Base-by-base conservation (phyloP, 2,888 invertebrate species). In the Sminthurinus aureus region DNA sequence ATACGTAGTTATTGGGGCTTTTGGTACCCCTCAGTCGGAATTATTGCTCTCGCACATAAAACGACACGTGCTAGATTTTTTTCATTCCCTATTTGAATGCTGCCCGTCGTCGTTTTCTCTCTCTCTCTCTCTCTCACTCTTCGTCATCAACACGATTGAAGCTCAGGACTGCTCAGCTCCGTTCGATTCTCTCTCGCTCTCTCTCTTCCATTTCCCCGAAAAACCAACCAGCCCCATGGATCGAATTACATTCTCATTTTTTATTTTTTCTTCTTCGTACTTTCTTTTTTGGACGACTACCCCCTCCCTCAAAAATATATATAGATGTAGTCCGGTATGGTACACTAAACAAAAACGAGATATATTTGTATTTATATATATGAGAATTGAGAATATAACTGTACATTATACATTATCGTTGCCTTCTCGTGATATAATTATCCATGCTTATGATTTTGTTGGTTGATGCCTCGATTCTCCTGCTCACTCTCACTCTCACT, bases 1-100 rank as follows among this genome's bases (percentile, higher is more conserved):
- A 71, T 71, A 69, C 67, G 24, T 71, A 24, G 71, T 71, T 24
- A 71, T 71, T 76, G 76, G 58, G 58, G 76, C 76, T 76, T 76
- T 58, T 13, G 24, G 24, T 71, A 66, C 83, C 81, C 83, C 75
- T 80, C 71, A 81, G 38, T 38, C 38, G 38, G 79, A 80, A 80
- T 83, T 83, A 83, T 83, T 76, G 79, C 76, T 77, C 71, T 84
- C 84, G 77, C 84, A 84, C 81, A 81, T 81, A 76, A 67, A 76
- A 69, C 81, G 84, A 84, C 84, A 84, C 84, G 84, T 84, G 84
- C 84, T 84, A 69, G 58, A 84, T n/a, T 81, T 84, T 71, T 84
- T 84, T 38, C 38, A 38, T 38, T 84, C 76, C 71, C 76, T 75
- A 74, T 75, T 81, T 81, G 81, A 75, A 75, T 74, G 38, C 80